Evolutionary conservation across 2,797 vertebrate genomes (phyloP), one percentile per base, ranked within the genome.

Genomic region (Syngnathus rostellatus): DNA sequence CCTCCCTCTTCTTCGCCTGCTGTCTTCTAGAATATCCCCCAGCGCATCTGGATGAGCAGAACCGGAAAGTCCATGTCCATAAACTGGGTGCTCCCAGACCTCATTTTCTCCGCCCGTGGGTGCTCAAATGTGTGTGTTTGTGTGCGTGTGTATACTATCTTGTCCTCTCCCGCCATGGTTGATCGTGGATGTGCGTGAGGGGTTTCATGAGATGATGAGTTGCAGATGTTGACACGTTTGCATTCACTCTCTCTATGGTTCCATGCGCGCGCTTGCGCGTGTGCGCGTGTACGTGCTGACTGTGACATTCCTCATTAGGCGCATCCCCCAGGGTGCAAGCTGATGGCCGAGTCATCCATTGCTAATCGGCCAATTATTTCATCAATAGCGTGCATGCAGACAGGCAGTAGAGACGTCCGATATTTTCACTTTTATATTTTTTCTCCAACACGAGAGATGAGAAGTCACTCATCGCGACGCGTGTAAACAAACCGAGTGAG

Each of bases 141-240:
- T 25, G 25, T 25, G 25, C 25, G 60, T 43, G 25, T 11, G 39
- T 43, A n/a, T 43, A 62, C 76, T 63, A 53, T 63, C 25, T 50
- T 17, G 45, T 25, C 25, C 8, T 50, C 61, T 67, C 62, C 62
- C 41, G 39, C 39, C 19, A 61, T 62, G 60, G 21, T 45, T 25
- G 21, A 62, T 25, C 17, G n/a, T 21, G n/a, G n/a, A 51, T 51
- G 50, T 25, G 12, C 46, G 64, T 67, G 1, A 57, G 69, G 64
- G 21, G 40, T 10, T 73, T 74, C 77, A 61, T 76, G 60, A 23
- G 68, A 64, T 87, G 88, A 89, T 89, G 88, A 87, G 76, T 88
- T 89, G 78, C 88, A 89, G 88, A 89, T 89, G 88, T 88, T 88
- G 88, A 89, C 88, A 89, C 88, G 88, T 89, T 88, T 87, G 68